Evolutionary conservation across 2,113 vertebrate genomes (phyloP).

Genomic region (Labeo rohita): DNA sequence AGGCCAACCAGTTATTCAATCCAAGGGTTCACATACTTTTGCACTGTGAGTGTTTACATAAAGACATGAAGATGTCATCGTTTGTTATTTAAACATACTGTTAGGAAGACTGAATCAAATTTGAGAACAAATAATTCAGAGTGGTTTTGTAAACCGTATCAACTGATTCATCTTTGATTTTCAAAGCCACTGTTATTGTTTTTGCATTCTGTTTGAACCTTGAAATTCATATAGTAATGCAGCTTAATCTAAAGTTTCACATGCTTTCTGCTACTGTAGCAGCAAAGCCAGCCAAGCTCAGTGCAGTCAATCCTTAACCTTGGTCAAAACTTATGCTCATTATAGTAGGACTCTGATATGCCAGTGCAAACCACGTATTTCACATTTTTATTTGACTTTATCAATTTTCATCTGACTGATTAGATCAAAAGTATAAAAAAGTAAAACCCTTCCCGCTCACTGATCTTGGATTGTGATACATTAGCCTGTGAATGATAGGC

Average conservation of each 20-base stretch:
- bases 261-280: not conserved
- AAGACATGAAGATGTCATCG: not conserved
- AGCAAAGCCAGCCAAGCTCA: not conserved
- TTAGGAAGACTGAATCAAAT: not conserved
- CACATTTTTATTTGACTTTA: not conserved
- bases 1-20: not conserved
- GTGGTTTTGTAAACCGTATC: not conserved
- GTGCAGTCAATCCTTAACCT: not conserved
- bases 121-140: not conserved
- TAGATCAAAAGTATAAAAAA: constrained; percentile 15
- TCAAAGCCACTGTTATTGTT: not conserved
- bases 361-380: not conserved
- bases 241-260: not conserved
- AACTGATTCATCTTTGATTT: not conserved
- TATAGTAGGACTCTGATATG: not conserved
- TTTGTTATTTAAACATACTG: not conserved
- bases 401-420: not conserved
- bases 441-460: constrained; percentile 22
- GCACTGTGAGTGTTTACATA: not conserved
- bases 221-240: not conserved
- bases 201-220: not conserved
- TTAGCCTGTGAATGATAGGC: constrained; percentile 76
- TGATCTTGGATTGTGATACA: constrained; percentile 45
- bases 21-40: not conserved
- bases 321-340: not conserved